Base-by-base conservation (phyloP, 2,113 vertebrate species). In the Pteruthius melanotis region DNA sequence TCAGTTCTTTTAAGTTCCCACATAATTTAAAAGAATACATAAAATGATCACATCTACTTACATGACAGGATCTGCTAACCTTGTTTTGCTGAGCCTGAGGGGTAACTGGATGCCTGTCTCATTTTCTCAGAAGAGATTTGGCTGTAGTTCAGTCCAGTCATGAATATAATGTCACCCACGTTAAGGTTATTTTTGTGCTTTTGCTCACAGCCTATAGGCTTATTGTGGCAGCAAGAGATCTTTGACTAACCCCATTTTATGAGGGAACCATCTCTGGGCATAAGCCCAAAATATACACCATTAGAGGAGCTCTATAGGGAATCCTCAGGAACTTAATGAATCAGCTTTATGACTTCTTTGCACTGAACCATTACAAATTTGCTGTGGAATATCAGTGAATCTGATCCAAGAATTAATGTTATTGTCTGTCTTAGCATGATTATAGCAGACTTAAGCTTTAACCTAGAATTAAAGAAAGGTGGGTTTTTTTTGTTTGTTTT, bases 301-400 rank as follows among this genome's bases (percentile, higher is more conserved):
- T 89, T 94, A 77, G 12, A 81, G 30, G 5, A 28, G 19, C 24
- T 81, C 83, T 56, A 19, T 28, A 86, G 59, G 86, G 85, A 92
- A 90, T 81, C 39, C 33, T 78, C 27, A 81, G 68, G n/a, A 95
- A 86, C 31, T 76, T 63, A 83, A 66, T 90, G 75, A 86, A 60
- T 93, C 54, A 70, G 80, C 33, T 92, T 93, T 92, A 86, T 63
- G 23, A 72, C 42, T 88, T 90, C 59, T 95, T 92, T 83, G 47
- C 64, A 81, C 27, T 87, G 86, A 83, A 60, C 59, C 64, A 60
- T 90, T 87, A 74, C 27, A 89, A 65, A 83, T 88, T 80, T 94
- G 16, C 59, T 63, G 33, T 35, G 52, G 22, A 64, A 3, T 57
- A 57, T 61, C 57, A 57, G 24, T 39, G 68, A 92, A 69, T 83